phyloP scores from a whole-genome alignment of 2,888 invertebrate species.

The Leptinotarsa haldemani region DNA sequence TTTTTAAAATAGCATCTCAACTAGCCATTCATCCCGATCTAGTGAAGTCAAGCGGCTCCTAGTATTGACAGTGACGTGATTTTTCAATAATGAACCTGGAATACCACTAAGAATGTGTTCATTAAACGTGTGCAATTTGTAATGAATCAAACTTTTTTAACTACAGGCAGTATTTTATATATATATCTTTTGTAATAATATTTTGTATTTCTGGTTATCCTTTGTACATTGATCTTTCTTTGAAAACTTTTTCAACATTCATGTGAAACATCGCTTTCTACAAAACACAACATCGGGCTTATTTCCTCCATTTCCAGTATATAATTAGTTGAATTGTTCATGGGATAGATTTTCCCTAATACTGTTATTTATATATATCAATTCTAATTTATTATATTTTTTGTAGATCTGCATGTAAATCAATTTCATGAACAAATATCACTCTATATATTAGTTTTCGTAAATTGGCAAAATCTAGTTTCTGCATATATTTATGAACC shows the following conservation, averaged over 20 bases:
- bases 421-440: slow-evolving; percentile 32
- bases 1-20: too few relatives aligned
- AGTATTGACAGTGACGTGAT: neutral
- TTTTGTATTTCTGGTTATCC: neutral
- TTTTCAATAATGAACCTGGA: slow-evolving; percentile 12
- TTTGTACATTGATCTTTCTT: neutral
- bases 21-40: too few relatives aligned
- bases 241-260: neutral
- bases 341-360: slow-evolving; percentile 26
- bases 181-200: slow-evolving; percentile 11
- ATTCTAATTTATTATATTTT: slow-evolving; percentile 42
- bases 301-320: slow-evolving; percentile 28
- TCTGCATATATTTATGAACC: slow-evolving; percentile 61
- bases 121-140: slow-evolving; percentile 27
- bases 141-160: slow-evolving; percentile 26
- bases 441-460: slow-evolving; percentile 21
- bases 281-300: slow-evolving; percentile 11
- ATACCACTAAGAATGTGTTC: slow-evolving; percentile 26
- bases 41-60: too few relatives aligned
- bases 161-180: slow-evolving; percentile 15
- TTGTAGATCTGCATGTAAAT: slow-evolving; percentile 40
- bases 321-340: slow-evolving; percentile 34
- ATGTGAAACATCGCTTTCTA: neutral
- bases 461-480: slow-evolving; percentile 39
- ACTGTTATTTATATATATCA: slow-evolving; percentile 33